Conservation (phyloP, 2,797 vertebrate species). For the Valencia hispanica region DNA sequence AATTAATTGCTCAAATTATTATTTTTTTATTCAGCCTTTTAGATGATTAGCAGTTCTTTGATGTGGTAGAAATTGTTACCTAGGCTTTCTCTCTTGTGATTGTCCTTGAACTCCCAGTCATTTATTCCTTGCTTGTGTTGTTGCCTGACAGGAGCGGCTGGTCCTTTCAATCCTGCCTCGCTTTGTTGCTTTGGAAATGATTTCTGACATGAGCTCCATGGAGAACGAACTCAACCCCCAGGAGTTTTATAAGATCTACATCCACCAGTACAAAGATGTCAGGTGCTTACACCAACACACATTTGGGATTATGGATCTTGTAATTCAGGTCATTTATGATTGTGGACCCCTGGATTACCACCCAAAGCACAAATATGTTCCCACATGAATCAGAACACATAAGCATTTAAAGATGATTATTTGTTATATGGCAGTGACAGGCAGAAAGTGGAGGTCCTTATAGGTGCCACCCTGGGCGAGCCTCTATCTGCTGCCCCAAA, state of each 20-base stretch:
- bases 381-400: neutral
- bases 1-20: neutral
- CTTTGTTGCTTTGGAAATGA: slow-evolving; percentile 86
- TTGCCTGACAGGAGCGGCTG: slow-evolving; percentile 73
- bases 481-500: too few species aligned
- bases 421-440: too few species aligned
- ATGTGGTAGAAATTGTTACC: neutral
- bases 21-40: neutral
- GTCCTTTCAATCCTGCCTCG: slow-evolving; percentile 82
- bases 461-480: too few species aligned
- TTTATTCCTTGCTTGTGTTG: slow-evolving; percentile 6
- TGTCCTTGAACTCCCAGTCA: neutral
- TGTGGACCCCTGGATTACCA: neutral
- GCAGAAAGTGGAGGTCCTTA: too few species aligned
- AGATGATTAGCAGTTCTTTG: neutral
- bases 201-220: slow-evolving; percentile 79
- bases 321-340: neutral
- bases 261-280: slow-evolving; percentile 83
- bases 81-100: neutral
- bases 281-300: slow-evolving; percentile 66
- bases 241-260: slow-evolving; percentile 84
- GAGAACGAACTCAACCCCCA: slow-evolving; percentile 78
- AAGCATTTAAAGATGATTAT: neutral
- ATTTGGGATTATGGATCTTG: neutral
- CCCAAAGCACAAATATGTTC: neutral